Evolutionary conservation across 1,140 invertebrate genomes (phyloP).

Genomic region (Drosophila chauvacae): DNA sequence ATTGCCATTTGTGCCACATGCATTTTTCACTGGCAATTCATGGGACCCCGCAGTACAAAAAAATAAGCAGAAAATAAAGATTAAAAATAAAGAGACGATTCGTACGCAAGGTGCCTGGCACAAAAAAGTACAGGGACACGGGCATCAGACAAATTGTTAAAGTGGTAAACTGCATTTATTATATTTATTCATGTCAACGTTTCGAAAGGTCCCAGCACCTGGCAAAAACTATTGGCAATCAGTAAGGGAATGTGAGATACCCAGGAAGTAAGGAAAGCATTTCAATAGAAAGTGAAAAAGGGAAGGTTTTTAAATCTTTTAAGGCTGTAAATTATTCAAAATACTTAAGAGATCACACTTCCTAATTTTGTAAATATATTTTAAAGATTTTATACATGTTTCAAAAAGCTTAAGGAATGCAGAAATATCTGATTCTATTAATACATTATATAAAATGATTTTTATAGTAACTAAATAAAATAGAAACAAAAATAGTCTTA

Average conservation of each 20-base stretch:
- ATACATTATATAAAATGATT: no score
- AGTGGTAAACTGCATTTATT: conserved; percentile 66
- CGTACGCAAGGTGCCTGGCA: neutral
- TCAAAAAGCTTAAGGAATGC: neutral
- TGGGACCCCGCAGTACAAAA: neutral
- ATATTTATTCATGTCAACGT: conserved; percentile 62
- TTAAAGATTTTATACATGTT: neutral
- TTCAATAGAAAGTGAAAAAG: neutral
- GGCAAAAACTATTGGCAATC: neutral
- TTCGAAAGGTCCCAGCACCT: conserved; percentile 22
- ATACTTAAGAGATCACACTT: neutral
- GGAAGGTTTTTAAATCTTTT: neutral
- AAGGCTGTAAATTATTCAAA: neutral
- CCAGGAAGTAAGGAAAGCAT: neutral
- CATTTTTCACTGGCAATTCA: conserved; percentile 39
- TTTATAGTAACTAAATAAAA: no score
- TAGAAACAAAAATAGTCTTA: no score
- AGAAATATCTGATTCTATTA: neutral
- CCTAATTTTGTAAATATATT: neutral
- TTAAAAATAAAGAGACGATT: conserved; percentile 13
- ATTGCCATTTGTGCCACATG: conserved; percentile 63
- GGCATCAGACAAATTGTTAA: conserved; percentile 61
- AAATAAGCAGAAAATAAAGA: conserved; percentile 15
- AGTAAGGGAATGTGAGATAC: neutral
- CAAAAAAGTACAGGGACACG: conserved; percentile 29